These are phyloP conservation scores for Tetrao urogallus DNA, from an alignment of 2,113 vertebrate genomes.

Conservation along the genomic window DNA sequence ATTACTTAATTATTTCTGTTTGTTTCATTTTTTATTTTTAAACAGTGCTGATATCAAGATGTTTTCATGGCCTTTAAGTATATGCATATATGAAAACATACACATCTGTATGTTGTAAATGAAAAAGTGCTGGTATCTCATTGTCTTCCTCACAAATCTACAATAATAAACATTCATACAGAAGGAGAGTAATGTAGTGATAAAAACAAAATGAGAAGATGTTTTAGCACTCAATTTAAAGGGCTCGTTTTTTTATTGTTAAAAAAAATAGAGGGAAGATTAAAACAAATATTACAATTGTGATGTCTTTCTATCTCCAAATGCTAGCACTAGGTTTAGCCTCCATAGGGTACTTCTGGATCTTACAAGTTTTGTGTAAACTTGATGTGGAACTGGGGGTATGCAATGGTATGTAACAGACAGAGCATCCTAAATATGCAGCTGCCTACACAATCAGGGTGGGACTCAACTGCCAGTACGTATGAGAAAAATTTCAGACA, in stretches of 20 bases:
- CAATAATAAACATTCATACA: neutral
- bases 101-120: neutral
- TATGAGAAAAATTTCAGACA: conserved; percentile 44
- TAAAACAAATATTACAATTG: neutral
- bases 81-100: neutral
- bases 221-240: neutral
- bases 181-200: neutral
- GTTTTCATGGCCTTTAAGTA: neutral
- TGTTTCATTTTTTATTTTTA: neutral
- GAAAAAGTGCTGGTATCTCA: neutral
- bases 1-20: neutral
- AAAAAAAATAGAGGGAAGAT: neutral
- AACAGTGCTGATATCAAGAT: neutral
- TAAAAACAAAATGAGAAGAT: neutral
- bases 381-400: conserved; percentile 18
- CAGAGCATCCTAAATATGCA: conserved; percentile 25
- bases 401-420: conserved; percentile 38
- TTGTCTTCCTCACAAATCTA: neutral
- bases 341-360: conserved; percentile 54
- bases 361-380: neutral
- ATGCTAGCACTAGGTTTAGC: neutral
- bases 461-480: neutral
- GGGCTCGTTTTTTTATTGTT: neutral
- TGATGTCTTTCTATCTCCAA: neutral
- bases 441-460: neutral